Conservation (phyloP, 2,113 vertebrate genomes). For the Guaruba guarouba region DNA sequence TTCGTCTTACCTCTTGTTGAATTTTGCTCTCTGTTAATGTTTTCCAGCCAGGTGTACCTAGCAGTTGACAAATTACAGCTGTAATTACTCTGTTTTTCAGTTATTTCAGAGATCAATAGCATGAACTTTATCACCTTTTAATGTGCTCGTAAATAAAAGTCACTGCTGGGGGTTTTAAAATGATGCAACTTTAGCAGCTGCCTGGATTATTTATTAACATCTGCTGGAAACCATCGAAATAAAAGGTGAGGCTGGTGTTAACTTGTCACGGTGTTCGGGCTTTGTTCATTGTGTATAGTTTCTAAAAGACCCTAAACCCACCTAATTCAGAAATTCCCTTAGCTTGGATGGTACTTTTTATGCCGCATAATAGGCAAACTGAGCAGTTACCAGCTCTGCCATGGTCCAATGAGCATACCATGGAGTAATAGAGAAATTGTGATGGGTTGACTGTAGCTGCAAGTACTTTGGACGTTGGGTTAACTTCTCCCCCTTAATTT, state of each 20-base stretch:
- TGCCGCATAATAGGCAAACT: background rate
- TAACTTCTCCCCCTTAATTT: background rate
- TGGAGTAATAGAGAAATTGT: background rate
- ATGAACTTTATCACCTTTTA: background rate
- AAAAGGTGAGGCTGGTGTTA: background rate
- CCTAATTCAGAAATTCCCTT: background rate
- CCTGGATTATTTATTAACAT: background rate
- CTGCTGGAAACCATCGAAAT: background rate
- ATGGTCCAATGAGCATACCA: background rate
- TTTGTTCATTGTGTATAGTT: background rate
- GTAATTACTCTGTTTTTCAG: background rate
- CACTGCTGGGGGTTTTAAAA: background rate
- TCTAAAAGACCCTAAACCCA: background rate
- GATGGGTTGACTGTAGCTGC: background rate
- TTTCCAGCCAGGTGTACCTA: background rate
- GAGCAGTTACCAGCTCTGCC: background rate
- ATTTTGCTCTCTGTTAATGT: background rate
- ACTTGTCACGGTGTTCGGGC: background rate
- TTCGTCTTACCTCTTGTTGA: background rate
- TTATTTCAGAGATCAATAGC: background rate
- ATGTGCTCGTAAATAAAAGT: constrained; percentile 13
- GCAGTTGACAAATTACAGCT: background rate
- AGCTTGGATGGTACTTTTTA: background rate
- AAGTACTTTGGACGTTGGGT: background rate
- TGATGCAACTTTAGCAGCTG: background rate